Percentiles rank a stretch among this genome's conserved stretches.
Evolutionary conservation across 2,113 vertebrate genomes (phyloP).

Genomic region (Nothobranchius kuhntae): DNA sequence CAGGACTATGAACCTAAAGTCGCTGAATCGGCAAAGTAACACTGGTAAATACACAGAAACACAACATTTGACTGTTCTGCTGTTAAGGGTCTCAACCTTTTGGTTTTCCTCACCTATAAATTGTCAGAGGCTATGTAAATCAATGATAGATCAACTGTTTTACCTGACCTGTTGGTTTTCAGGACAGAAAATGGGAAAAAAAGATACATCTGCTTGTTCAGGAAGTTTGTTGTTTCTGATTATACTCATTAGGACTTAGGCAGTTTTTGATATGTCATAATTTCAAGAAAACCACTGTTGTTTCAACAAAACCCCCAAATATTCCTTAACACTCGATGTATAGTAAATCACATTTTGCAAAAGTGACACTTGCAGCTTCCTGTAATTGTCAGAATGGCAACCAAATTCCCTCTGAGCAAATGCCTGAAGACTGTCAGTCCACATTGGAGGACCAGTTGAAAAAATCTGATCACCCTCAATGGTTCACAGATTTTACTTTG

Average conservation of each 20-base stretch:
- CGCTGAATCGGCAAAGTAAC: background rate
- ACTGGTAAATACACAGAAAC: background rate
- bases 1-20: background rate
- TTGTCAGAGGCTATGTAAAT: background rate
- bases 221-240: background rate
- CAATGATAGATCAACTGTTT: too few species aligned
- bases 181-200: background rate
- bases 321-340: background rate
- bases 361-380: background rate
- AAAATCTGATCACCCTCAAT: conserved; percentile 29
- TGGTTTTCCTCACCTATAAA: too few species aligned
- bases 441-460: conserved; percentile 30
- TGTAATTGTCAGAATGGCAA: background rate
- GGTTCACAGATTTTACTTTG: conserved; percentile 27
- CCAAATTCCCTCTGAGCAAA: background rate
- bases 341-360: background rate
- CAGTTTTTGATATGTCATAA: background rate
- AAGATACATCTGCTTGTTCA: background rate
- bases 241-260: background rate
- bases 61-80: background rate
- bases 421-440: conserved; percentile 35
- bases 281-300: conserved; percentile 4
- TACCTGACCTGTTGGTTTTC: background rate
- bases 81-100: too few species aligned
- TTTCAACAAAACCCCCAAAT: background rate